Conservation (phyloP, 2,113 vertebrate genomes). For the Ageneiosus marmoratus region DNA sequence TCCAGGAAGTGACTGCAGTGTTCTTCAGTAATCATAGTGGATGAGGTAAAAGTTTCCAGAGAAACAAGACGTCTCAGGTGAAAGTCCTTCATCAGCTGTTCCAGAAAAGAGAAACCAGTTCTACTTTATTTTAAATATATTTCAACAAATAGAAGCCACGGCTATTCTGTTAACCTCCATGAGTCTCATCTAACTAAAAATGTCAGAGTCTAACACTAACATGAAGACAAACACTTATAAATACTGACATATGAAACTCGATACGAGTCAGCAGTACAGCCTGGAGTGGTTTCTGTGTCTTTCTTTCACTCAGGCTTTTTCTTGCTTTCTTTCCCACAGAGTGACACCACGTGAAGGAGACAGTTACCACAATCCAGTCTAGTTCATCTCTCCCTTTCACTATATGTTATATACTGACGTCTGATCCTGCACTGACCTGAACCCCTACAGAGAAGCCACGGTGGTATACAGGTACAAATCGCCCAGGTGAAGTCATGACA, state of each 20-base stretch:
- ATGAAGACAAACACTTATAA: constrained; percentile 12
- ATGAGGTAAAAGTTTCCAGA: neutral
- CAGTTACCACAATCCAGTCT: neutral
- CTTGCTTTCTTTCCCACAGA: constrained; percentile 15
- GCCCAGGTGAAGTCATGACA: neutral
- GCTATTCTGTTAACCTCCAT: neutral
- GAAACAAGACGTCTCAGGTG: neutral
- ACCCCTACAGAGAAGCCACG: neutral
- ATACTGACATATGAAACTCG: constrained; percentile 37
- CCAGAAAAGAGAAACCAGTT: neutral
- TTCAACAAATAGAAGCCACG: neutral
- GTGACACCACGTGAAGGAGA: constrained; percentile 1
- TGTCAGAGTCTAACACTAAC: neutral
- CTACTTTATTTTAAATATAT: neutral
- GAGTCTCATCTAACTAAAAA: neutral
- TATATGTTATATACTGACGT: neutral
- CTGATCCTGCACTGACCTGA: neutral
- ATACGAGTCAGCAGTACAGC: constrained; percentile 19
- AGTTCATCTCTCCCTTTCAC: neutral
- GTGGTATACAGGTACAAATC: neutral
- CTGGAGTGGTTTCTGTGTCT: constrained; percentile 25
- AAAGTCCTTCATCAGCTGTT: neutral
- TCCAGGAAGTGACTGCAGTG: neutral
- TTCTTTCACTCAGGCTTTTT: constrained; percentile 15
- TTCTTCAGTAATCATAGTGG: neutral